Base-by-base conservation (phyloP, 1,140 invertebrate genomes). In the Globodera rostochiensis region DNA sequence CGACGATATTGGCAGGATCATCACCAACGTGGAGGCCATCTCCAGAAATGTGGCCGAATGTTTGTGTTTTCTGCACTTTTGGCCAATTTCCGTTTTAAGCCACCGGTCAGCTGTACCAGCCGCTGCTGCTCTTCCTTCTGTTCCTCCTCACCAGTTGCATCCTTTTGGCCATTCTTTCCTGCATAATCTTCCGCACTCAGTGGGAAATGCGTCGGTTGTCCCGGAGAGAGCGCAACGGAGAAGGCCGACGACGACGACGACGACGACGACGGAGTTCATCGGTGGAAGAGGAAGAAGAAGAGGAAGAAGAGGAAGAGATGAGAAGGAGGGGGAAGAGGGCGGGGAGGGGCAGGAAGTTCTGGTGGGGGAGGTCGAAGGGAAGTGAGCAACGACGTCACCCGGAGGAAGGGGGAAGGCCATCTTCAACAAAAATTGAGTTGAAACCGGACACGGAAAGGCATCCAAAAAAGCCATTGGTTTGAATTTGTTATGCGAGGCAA, bases 21-120 rank as follows among this genome's bases (percentile, higher is more conserved):
- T 78, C 49, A 13, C 45, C 57, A 78, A 78, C 25, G 77, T 78
- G n/a, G 77, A 78, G 70, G 70, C 60, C 11, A 69, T 78, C 47
- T 66, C 77, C 66, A 69, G 60, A 25, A 78, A 78, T 69, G 49
- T 78, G 60, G 77, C 64, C 49, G 60, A 66, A 36, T 78, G 69
- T 71, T 9, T 13, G 69, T 45, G n/a, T n/a, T 36, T 45, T 69
- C 5, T 69, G 67, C 3, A 7, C 67, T 21, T 45, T 71, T 47
- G 13, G 57, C n/a, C 36, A 45, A 25, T 71, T 71, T 36, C 21
- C 67, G 46, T 13, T 47, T 36, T 47, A 11, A 71, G 69, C 77
- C 49, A 78, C 77, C n/a, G 77, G 25, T 45, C 77, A 78, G 69
- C 70, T 78, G 49, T 78, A 78, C 50, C 77, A 78, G 45, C 77